Conservation (phyloP, 2,797 vertebrate genomes). For the Tenualosa ilisha region DNA sequence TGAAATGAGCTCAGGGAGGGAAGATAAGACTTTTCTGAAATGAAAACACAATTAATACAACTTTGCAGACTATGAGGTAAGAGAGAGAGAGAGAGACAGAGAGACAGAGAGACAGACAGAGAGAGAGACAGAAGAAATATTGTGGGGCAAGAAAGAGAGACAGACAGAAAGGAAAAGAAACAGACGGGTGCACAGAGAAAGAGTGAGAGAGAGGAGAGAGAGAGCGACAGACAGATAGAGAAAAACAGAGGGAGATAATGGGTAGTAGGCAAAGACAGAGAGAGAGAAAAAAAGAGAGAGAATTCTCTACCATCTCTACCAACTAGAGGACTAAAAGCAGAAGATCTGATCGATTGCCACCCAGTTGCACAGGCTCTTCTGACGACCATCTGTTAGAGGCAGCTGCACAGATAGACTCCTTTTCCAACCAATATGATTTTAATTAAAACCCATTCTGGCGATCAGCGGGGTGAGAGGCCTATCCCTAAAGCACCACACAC, state of each 20-base stretch:
- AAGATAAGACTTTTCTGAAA: constrained; percentile 32
- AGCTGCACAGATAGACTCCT: constrained; percentile 23
- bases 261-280: neutral
- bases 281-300: neutral
- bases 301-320: neutral
- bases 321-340: constrained; percentile 19
- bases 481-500: constrained; percentile 2
- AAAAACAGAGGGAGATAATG: neutral
- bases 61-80: constrained; percentile 11
- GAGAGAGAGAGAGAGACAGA: neutral
- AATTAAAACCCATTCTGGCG: constrained; percentile 41
- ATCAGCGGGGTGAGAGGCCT: neutral
- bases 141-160: neutral
- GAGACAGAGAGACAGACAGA: neutral
- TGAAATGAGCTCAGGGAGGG: constrained; percentile 33
- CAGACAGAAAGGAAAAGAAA: neutral
- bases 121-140: neutral
- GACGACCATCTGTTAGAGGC: constrained; percentile 43
- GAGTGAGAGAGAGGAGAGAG: neutral
- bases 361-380: constrained; percentile 29
- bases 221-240: neutral
- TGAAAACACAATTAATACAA: constrained; percentile 40
- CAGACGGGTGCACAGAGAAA: neutral
- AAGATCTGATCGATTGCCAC: constrained; percentile 33
- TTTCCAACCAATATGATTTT: constrained; percentile 30